Conservation (phyloP, 2,797 vertebrate species). For the Bovichtus diacanthus region DNA sequence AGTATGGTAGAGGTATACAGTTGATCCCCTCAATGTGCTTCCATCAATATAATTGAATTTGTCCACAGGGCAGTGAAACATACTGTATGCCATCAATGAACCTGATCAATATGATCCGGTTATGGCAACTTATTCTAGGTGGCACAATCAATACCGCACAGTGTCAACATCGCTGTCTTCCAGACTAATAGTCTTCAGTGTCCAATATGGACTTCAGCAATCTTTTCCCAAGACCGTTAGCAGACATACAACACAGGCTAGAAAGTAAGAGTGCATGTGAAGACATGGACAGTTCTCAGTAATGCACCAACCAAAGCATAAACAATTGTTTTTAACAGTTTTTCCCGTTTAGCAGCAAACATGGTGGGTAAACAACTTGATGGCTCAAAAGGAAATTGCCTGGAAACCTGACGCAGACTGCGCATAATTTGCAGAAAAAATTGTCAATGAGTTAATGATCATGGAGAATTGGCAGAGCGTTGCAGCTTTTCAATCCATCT, state of each 20-base stretch:
- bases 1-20: conserved; percentile 45
- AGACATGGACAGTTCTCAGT: conserved; percentile 23
- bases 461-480: conserved; percentile 61
- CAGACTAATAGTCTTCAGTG: conserved; percentile 43
- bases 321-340: conserved; percentile 26
- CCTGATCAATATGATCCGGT: conserved; percentile 71
- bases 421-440: conserved; percentile 76
- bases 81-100: conserved; percentile 67
- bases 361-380: conserved; percentile 65
- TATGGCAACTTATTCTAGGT: conserved; percentile 77
- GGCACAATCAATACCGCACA: conserved; percentile 68
- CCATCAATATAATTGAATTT: conserved; percentile 77
- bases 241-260: background rate
- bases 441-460: conserved; percentile 77
- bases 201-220: conserved; percentile 42
- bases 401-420: conserved; percentile 60
- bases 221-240: conserved; percentile 27
- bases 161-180: conserved; percentile 56
- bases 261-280: conserved; percentile 11
- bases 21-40: conserved; percentile 63
- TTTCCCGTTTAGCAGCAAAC: conserved; percentile 38
- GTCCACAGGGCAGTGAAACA: conserved; percentile 71
- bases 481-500: conserved; percentile 67
- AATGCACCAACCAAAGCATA: conserved; percentile 17
- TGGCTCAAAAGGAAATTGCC: conserved; percentile 66